phyloP scores from a whole-genome alignment of 1,140 invertebrate genomes.

The Helicoverpa armigera region DNA sequence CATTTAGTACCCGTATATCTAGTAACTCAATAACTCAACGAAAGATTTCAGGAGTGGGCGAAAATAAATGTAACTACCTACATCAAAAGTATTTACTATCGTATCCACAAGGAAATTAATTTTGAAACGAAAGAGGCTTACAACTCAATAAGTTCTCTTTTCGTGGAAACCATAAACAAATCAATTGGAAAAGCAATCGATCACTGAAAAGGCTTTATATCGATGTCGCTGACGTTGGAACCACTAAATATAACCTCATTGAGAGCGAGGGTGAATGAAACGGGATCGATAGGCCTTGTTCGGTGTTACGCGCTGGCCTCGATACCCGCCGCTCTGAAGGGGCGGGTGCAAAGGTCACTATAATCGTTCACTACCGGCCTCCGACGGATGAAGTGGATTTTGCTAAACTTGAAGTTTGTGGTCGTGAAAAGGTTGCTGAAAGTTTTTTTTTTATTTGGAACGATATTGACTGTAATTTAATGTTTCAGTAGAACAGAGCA shows the following conservation, averaged over 20 bases:
- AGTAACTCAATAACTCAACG: too few relatives aligned
- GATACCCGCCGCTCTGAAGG: neutral
- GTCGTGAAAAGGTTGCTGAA: neutral
- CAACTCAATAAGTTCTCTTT: neutral
- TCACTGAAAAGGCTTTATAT: conserved; percentile 20
- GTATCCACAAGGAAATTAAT: too few relatives aligned
- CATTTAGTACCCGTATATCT: too few relatives aligned
- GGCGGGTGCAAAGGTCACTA: conserved; percentile 31
- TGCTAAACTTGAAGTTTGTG: neutral
- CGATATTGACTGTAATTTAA: too few relatives aligned
- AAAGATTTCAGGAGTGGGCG: too few relatives aligned
- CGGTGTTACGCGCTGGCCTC: conserved; percentile 8
- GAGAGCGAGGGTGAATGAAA: conserved; percentile 34
- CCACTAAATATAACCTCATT: conserved; percentile 35
- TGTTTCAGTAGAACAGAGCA: too few relatives aligned
- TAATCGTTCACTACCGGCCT: neutral
- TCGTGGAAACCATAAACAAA: conserved; percentile 10
- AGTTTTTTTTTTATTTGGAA: neutral
- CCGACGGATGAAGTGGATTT: neutral
- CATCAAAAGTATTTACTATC: too few relatives aligned
- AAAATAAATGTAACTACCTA: too few relatives aligned
- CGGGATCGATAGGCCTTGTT: conserved; percentile 31
- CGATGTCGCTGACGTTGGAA: neutral
- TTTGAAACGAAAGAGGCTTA: too few relatives aligned
- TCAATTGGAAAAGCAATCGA: neutral